Conservation (phyloP, 2,113 vertebrate species). For the Herpetotheres cachinnans region DNA sequence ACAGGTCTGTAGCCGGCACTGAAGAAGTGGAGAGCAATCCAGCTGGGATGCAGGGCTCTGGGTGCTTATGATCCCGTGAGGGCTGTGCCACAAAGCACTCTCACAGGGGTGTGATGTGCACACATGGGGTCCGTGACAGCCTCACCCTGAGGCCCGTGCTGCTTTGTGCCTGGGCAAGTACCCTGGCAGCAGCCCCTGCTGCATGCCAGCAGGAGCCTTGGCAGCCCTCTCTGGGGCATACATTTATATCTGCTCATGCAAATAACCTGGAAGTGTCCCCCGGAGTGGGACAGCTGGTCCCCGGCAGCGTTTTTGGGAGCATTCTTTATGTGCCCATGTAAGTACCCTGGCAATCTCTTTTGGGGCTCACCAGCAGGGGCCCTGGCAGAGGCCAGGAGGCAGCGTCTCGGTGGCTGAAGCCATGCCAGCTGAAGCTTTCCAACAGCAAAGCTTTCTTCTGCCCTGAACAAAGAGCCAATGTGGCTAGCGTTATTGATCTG, state of each 20-base stretch:
- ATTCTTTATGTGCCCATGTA: background rate
- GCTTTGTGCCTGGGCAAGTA: background rate
- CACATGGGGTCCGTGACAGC: accelerated
- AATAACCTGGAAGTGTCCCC: constrained; percentile 15
- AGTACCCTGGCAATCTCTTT: constrained; percentile 11
- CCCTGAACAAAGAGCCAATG: background rate
- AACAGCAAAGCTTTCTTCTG: constrained; percentile 20
- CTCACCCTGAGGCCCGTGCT: background rate
- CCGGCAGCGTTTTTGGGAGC: background rate
- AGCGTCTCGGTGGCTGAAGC: background rate
- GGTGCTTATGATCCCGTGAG: background rate
- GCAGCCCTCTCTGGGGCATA: background rate
- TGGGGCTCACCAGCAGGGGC: constrained; percentile 31
- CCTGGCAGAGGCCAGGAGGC: background rate
- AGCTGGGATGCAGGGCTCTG: background rate
- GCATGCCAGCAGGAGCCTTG: constrained; percentile 13
- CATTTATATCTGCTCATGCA: constrained; percentile 17
- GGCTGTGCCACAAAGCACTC: background rate
- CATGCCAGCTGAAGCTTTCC: constrained; percentile 10
- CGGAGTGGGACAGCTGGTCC: constrained; percentile 11
- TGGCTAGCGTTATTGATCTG: background rate
- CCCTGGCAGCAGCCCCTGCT: background rate
- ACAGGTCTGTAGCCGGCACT: constrained; percentile 2
- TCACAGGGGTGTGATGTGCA: background rate
- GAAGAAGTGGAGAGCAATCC: background rate